Percentiles rank a stretch among this genome's conserved stretches.
phyloP scores from a whole-genome alignment of 2,113 vertebrate genomes.

The Coryphaenoides rupestris region DNA sequence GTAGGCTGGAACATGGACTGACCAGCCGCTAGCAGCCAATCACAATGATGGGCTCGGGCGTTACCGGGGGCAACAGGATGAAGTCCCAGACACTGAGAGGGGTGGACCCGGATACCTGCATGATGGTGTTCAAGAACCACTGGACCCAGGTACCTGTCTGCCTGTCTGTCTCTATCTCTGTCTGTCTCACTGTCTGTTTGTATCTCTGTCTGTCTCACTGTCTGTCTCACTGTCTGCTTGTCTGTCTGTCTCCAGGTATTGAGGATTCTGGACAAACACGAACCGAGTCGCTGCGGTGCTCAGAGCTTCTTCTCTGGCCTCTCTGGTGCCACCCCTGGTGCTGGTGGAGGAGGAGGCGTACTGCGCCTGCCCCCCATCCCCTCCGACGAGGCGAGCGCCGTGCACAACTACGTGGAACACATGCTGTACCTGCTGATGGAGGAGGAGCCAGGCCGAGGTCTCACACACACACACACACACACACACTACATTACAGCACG shows the following conservation, averaged over 20 bases:
- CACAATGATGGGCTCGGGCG: slow-evolving; percentile 83
- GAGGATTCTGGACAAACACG: slow-evolving; percentile 92
- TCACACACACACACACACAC: background rate
- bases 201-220: background rate
- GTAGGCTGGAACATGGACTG: slow-evolving; percentile 41
- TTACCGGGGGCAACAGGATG: slow-evolving; percentile 66
- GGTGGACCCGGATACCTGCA: slow-evolving; percentile 95
- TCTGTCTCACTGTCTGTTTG: background rate
- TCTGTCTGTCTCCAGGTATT: slow-evolving; percentile 74
- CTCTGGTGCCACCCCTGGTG: background rate
- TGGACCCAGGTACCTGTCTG: slow-evolving; percentile 84
- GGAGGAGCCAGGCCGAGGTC: slow-evolving; percentile 81
- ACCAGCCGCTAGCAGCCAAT: slow-evolving; percentile 34
- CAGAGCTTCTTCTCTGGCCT: slow-evolving; percentile 51
- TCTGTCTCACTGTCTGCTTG: background rate
- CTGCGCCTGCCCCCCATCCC: slow-evolving; percentile 74
- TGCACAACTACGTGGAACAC: slow-evolving; percentile 97
- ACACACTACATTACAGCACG: too few species aligned
- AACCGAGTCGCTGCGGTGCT: slow-evolving; percentile 70
- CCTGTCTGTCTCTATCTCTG: background rate
- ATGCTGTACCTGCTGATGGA: slow-evolving; percentile 95
- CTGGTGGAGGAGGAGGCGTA: background rate
- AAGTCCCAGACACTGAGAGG: slow-evolving; percentile 82
- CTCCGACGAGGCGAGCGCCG: slow-evolving; percentile 89
- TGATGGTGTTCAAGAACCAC: slow-evolving; percentile 97